A percentile compares a stretch with the other conserved stretches of the same genome.
Conservation (phyloP, 1,140 invertebrate species). For the Melipona quadrifasciata region DNA sequence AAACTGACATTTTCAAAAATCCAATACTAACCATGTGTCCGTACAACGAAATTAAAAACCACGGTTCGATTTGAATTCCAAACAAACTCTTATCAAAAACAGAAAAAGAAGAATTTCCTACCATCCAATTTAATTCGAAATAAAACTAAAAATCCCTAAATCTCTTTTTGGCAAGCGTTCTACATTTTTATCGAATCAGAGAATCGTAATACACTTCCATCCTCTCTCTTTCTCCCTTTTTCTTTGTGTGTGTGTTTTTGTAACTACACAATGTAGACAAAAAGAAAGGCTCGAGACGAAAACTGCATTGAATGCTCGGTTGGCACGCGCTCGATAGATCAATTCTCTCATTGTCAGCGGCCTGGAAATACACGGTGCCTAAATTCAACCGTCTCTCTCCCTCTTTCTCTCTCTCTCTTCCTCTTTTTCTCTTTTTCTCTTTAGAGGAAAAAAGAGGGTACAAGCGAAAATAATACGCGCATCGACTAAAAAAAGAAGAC, state of each 20-base stretch:
- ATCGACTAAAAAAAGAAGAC: background rate
- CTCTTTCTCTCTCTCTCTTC: background rate
- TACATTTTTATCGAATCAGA: background rate
- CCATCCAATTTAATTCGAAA: background rate
- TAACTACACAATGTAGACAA: background rate
- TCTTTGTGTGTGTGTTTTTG: background rate
- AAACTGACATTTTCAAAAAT: background rate
- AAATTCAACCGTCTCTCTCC: background rate
- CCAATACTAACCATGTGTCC: background rate
- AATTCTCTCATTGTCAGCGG: constrained; percentile 38
- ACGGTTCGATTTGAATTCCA: background rate
- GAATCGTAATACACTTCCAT: background rate
- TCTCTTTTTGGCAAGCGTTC: background rate
- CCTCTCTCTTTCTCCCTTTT: background rate
- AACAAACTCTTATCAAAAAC: background rate
- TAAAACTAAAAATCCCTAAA: background rate
- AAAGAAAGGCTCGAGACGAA: background rate
- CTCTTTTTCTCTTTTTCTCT: background rate
- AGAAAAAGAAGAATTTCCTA: too few species aligned
- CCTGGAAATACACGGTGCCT: background rate
- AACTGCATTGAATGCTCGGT: constrained; percentile 38
- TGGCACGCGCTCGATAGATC: constrained; percentile 49
- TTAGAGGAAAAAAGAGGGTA: background rate
- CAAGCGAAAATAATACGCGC: constrained; percentile 17
- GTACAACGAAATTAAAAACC: background rate